These are phyloP conservation scores for Neodontobutis hainanensis DNA, from an alignment of 2,113 vertebrate genomes.

Conservation along the genomic window DNA sequence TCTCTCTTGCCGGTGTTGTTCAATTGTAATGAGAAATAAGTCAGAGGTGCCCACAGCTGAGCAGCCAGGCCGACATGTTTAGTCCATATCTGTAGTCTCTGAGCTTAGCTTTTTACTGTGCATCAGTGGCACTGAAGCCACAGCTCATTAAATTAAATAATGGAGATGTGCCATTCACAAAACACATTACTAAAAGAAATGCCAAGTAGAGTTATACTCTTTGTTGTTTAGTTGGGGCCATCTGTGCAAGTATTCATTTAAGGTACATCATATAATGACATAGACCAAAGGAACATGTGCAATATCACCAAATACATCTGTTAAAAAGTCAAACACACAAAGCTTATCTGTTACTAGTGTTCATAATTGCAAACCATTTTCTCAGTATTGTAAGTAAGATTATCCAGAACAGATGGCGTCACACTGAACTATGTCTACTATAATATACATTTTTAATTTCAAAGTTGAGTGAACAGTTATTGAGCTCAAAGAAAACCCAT, in stretches of 20 bases:
- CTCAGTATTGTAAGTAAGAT: conserved; percentile 6
- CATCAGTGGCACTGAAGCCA: conserved; percentile 40
- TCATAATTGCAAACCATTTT: neutral
- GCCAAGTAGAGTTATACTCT: conserved; percentile 7
- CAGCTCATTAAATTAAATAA: conserved; percentile 58
- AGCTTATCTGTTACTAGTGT: conserved; percentile 3
- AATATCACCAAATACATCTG: neutral
- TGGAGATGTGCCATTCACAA: conserved; percentile 28
- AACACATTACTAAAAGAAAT: conserved; percentile 28
- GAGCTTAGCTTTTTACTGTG: conserved; percentile 21
- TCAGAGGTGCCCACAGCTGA: conserved; percentile 25
- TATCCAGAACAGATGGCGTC: conserved; percentile 25
- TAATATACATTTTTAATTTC: conserved; percentile 41
- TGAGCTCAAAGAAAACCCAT: conserved; percentile 27
- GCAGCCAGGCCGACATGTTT: conserved; percentile 46
- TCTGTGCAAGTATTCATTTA: conserved; percentile 8
- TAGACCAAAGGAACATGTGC: too few species aligned
- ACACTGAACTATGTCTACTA: conserved; percentile 10
- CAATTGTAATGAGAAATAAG: conserved; percentile 4
- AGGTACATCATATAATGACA: neutral
- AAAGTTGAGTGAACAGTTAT: conserved; percentile 43
- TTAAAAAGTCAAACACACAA: neutral
- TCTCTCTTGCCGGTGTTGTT: neutral
- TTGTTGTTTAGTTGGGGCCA: neutral
- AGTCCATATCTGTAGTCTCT: conserved; percentile 35